Base-by-base conservation (phyloP, 2,888 invertebrate genomes). In the Drosophila prolongata region DNA sequence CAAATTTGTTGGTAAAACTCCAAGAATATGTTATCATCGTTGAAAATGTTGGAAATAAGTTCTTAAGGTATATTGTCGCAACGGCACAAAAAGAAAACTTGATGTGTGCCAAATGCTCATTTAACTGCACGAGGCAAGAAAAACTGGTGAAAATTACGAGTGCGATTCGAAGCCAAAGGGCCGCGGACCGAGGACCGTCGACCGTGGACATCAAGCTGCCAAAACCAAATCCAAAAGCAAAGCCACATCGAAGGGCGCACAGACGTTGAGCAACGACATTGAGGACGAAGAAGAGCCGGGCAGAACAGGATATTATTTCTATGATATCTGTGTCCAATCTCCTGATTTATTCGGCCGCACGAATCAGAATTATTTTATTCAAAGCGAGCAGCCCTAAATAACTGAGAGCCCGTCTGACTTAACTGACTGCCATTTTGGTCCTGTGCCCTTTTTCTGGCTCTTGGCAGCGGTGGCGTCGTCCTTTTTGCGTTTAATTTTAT, bases 311-410 rank as follows among this genome's bases (percentile, higher is more conserved):
- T 90, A 90, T 90, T 89, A 91, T 91, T 91, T 91, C 90, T 92
- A 90, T 90, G 92, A 91, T 91, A 92, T 91, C 91, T 92, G 90
- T 90, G 91, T 91, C 92, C 91, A 92, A 91, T 91, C 91, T 91
- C 78, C 85, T 91, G 91, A 92, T 92, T 91, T 91, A 91, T 91
- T 90, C 89, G 80, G 80, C 78, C 81, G 84, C 89, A 89, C 88
- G 90, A 89, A 90, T 90, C 90, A 80, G 83, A 90, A 88, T 84
- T 89, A 90, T 88, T 90, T 82, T 80, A 85, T 88, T 85, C 75
- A 69, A 56, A 60, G 24, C 43, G 54, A 64, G 52, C 44, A 57
- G 71, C 59, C 64, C 58, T 55, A 74, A 61, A 70, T 53, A 73
- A 62, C 62, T 72, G 61, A 38, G 52, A 30, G 37, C 10, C 47